A percentile compares a stretch with the other conserved stretches of the same genome.
Conservation (phyloP, 2,113 vertebrate genomes). For the Pseudolaguvia tuberculata region DNA sequence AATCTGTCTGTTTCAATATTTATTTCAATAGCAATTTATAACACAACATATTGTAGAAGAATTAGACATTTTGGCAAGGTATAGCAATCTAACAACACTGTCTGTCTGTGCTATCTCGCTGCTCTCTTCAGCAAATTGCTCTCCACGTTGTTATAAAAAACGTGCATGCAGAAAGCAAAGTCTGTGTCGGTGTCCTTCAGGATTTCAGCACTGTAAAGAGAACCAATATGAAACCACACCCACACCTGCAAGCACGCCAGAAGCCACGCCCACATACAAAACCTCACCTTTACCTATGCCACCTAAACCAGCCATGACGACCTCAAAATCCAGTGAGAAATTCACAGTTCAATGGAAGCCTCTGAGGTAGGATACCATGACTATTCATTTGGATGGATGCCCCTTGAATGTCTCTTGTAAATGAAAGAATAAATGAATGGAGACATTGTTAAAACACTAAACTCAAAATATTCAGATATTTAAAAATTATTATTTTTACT, state of each 20-base stretch:
- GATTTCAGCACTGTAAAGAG: slow-evolving; percentile 54
- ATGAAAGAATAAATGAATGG: neutral
- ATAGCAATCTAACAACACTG: neutral
- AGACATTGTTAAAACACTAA: too few species aligned
- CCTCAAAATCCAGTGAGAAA: slow-evolving; percentile 19
- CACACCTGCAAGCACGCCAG: neutral
- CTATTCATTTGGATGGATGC: neutral
- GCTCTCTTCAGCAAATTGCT: slow-evolving; percentile 53
- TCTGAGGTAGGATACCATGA: slow-evolving; percentile 22
- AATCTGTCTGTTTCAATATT: neutral
- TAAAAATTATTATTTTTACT: too few species aligned
- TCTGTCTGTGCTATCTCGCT: neutral
- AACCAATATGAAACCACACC: neutral
- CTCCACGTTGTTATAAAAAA: slow-evolving; percentile 48
- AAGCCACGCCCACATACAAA: neutral
- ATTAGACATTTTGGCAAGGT: too few species aligned
- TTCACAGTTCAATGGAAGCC: slow-evolving; percentile 34
- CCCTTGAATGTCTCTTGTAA: too few species aligned
- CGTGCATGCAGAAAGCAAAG: slow-evolving; percentile 45
- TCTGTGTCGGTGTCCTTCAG: slow-evolving; percentile 49
- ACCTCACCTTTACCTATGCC: too few species aligned
- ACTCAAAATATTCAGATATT: too few species aligned
- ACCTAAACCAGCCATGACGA: neutral
- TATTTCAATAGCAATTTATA: neutral
- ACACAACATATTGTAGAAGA: neutral